A percentile compares a stretch with the other conserved stretches of the same genome.
These are phyloP conservation scores for Athripsodes cinereus DNA, from an alignment of 2,888 invertebrate species.

Conservation along the genomic window DNA sequence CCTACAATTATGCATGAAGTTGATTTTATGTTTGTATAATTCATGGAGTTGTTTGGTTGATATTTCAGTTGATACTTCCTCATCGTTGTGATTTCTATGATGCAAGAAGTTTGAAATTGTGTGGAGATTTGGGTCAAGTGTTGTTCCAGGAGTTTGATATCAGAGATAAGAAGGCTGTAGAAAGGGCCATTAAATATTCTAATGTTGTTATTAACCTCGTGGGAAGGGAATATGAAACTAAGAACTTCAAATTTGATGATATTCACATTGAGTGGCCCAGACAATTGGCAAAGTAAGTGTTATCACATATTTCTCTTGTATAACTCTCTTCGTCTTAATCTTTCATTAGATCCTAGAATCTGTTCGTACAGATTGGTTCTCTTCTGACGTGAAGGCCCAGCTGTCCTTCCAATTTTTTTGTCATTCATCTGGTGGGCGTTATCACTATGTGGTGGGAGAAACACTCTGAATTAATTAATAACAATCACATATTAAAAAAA, in stretches of 20 bases:
- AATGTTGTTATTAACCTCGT: conserved; percentile 95
- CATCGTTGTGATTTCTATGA: conserved; percentile 85
- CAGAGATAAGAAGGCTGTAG: conserved; percentile 78
- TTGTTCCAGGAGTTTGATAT: conserved; percentile 82
- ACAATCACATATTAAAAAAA: too few species aligned
- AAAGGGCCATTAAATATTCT: conserved; percentile 83
- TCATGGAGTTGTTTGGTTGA: neutral
- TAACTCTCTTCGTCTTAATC: too few species aligned
- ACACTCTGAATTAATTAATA: too few species aligned
- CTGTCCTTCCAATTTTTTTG: too few species aligned
- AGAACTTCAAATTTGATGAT: conserved; percentile 79
- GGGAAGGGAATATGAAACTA: conserved; percentile 88
- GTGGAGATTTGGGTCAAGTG: conserved; percentile 94
- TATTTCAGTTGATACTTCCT: conserved; percentile 80
- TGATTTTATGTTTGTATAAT: neutral
- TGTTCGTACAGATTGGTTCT: too few species aligned
- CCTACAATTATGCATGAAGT: neutral
- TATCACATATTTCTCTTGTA: too few species aligned
- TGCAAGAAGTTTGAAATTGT: conserved; percentile 69
- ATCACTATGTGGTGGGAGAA: too few species aligned
- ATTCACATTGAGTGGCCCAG: conserved; percentile 83
- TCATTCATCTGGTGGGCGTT: too few species aligned
- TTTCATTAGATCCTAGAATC: too few species aligned
- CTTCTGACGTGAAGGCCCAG: too few species aligned
- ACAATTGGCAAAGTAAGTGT: conserved; percentile 56